These are phyloP conservation scores for Galleria mellonella DNA, from an alignment of 1,140 invertebrate genomes.

Conservation along the genomic window DNA sequence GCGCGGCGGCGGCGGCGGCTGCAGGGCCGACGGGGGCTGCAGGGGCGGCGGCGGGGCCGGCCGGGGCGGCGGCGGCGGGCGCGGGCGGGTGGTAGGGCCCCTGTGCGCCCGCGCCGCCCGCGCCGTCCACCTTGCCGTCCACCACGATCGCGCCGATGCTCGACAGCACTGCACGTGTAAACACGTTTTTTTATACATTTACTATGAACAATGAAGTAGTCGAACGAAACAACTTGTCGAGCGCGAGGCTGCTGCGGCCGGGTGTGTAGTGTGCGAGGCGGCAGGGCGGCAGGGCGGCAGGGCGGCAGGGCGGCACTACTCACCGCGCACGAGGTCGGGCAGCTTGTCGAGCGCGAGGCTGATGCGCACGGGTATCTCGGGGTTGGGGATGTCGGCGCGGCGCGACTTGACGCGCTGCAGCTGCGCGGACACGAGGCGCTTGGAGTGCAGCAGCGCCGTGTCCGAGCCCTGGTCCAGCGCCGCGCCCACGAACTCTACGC, in stretches of 20 bases:
- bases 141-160: conserved; percentile 85
- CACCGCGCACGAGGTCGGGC: conserved; percentile 84
- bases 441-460: conserved; percentile 88
- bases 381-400: conserved; percentile 88
- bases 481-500: conserved; percentile 86
- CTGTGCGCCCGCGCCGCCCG: conserved; percentile 33
- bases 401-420: conserved; percentile 86
- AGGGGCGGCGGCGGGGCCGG: conserved; percentile 20
- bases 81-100: conserved; percentile 43
- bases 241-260: too few relatives aligned
- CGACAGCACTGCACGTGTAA: conserved; percentile 76
- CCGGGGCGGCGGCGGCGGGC: conserved; percentile 23
- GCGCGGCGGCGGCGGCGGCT: conserved; percentile 26
- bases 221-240: too few relatives aligned
- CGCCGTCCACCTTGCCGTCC: conserved; percentile 81
- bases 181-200: too few relatives aligned
- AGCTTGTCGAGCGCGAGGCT: conserved; percentile 85
- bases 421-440: conserved; percentile 84
- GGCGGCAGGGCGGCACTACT: conserved; percentile 11
- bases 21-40: conserved; percentile 30
- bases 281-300: too few relatives aligned
- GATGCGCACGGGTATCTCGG: conserved; percentile 88
- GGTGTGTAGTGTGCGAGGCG: too few relatives aligned
- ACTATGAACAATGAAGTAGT: too few relatives aligned
- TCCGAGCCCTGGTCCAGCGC: conserved; percentile 87